Evolutionary conservation across 53 echinoderm and acorn worm species (phyloP).

Genomic region (Paracentrotus lividus): DNA sequence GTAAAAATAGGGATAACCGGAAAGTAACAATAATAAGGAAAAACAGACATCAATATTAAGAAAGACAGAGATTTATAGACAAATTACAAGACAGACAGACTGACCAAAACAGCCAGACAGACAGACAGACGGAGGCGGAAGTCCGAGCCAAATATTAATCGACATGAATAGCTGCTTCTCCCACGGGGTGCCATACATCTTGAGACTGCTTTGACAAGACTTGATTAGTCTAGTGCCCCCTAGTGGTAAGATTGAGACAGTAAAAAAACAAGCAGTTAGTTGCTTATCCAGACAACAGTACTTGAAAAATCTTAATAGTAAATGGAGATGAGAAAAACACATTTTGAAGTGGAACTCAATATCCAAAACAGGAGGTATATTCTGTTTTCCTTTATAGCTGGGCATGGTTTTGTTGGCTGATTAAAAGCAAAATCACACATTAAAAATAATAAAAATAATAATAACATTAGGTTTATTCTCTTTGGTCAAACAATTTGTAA

Average conservation of each 20-base stretch:
- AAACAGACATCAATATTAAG: background rate
- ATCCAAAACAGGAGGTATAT: background rate
- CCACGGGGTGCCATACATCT: conserved; percentile 2
- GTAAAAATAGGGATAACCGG: background rate
- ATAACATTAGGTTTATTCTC: too few species aligned
- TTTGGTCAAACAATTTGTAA: too few species aligned
- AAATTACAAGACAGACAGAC: background rate
- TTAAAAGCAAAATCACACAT: too few species aligned
- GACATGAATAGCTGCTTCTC: background rate
- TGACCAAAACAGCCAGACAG: background rate
- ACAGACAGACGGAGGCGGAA: background rate
- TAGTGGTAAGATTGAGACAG: background rate
- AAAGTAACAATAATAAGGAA: background rate
- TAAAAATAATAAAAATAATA: too few species aligned
- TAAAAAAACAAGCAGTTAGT: conserved; percentile 13
- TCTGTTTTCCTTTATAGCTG: background rate
- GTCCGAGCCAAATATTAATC: background rate
- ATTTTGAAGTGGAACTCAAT: background rate
- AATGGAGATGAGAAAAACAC: background rate
- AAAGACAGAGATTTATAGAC: background rate
- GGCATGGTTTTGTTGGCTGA: background rate
- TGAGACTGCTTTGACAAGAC: background rate
- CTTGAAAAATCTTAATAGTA: background rate
- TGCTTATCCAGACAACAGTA: background rate
- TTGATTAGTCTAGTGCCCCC: conserved; percentile 44